A percentile compares a stretch with the other conserved stretches of the same genome.
phyloP scores from a whole-genome alignment of 92 coral and sea anemone species.

The Porites evermanni region DNA sequence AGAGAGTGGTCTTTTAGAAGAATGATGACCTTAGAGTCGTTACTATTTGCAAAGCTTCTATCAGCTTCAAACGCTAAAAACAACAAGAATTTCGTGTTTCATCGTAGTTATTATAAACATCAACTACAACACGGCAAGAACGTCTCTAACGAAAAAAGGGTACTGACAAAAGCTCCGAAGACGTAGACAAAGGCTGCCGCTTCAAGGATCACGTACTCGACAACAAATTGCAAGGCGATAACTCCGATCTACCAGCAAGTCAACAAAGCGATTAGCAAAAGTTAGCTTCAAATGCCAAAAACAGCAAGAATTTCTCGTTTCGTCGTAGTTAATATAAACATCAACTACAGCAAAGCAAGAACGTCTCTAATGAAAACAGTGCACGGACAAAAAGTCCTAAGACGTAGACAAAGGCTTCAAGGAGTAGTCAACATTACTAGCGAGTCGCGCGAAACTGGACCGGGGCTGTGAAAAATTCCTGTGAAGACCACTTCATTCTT shows the following conservation, averaged over 20 bases:
- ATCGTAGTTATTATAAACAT: neutral
- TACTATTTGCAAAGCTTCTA: conserved; percentile 18
- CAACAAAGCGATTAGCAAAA: too few species aligned
- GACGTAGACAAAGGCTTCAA: too few species aligned
- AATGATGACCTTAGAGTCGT: conserved; percentile 29
- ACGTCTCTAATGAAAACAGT: neutral
- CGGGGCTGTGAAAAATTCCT: too few species aligned
- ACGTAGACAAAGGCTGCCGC: too few species aligned
- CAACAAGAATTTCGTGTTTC: neutral
- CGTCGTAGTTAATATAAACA: neutral
- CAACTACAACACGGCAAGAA: neutral
- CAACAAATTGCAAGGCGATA: too few species aligned
- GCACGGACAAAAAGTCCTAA: neutral
- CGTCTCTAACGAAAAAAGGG: neutral
- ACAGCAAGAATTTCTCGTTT: neutral
- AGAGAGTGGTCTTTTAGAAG: conserved; percentile 53
- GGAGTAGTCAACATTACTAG: too few species aligned
- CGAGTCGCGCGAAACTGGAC: too few species aligned
- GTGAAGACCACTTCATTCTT: too few species aligned
- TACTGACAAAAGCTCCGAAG: neutral
- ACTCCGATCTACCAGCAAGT: too few species aligned
- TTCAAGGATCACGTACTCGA: too few species aligned
- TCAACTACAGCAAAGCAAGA: neutral
- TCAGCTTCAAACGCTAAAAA: neutral
- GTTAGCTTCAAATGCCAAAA: neutral